Evolutionary conservation across 2,888 invertebrate species (phyloP), one percentile per base, ranked within the genome.

Genomic region (Quadriops clusia): DNA sequence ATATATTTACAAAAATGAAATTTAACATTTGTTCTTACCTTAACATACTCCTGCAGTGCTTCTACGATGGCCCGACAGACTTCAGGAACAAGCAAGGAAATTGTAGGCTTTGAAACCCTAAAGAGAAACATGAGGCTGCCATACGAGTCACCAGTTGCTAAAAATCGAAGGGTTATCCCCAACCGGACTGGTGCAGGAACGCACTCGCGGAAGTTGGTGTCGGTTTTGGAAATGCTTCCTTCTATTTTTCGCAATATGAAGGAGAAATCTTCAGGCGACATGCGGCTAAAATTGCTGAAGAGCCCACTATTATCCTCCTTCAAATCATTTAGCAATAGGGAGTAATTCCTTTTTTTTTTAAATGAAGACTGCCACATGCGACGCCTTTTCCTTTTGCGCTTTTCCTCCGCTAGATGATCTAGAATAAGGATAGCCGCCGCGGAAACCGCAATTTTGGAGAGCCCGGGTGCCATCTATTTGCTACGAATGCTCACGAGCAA

Each of bases 131-230:
- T 23, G 9, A 38, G 28, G 17, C 37, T 38, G 6, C 30, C 25
- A 14, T 22, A 34, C 6, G 31, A 31, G 25, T 39, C 34, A 31
- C 34, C 37, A 8, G 37, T 34, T 12, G 37, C 39, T n/a, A 34
- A 16, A 8, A 26, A 39, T 17, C 39, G 37, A 11, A 39, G 25
- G 11, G 37, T 38, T 23, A 39, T 28, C 9, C 32, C 37, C 26
- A 38, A 21, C 27, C 34, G 30, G 15, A 30, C 34, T 26, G 17
- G 4, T 20, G 17, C 25, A 17, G 30, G 13, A 22, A 36, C 23
- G 21, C 27, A 22, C 23, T 30, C 27, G 33, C 36, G 18, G 8
- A 20, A 21, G 9, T 30, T 20, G 8, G 33, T 36, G 28, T 30
- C 30, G 15, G 15, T 29, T 26, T 30, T 30, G 7, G 10, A n/a